These are phyloP conservation scores for Drosophila simulans DNA, from an alignment of 1,140 invertebrate species.

Conservation along the genomic window DNA sequence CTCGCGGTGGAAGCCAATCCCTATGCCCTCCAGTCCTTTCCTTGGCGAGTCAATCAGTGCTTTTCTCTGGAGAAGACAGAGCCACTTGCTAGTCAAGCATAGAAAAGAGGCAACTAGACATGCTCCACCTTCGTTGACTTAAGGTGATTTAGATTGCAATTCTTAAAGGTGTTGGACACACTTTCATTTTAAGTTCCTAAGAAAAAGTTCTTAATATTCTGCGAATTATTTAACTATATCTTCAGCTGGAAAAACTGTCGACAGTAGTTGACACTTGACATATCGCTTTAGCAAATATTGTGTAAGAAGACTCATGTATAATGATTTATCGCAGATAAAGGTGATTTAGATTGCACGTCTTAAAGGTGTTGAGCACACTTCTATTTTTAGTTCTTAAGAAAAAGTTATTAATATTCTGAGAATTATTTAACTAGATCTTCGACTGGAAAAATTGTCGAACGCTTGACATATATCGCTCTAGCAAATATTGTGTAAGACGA, in stretches of 20 bases:
- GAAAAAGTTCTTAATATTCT: background rate
- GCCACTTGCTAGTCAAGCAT: slow-evolving; percentile 13
- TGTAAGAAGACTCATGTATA: slow-evolving; percentile 30
- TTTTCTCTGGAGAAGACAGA: slow-evolving; percentile 29
- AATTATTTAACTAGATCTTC: background rate
- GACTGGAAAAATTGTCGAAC: background rate
- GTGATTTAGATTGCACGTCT: background rate
- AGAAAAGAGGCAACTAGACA: background rate
- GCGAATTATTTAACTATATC: background rate
- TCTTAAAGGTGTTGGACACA: background rate
- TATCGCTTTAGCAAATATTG: background rate
- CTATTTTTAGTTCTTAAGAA: background rate
- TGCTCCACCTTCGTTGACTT: background rate
- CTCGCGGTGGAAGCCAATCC: slow-evolving; percentile 12
- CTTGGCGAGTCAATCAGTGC: slow-evolving; percentile 49
- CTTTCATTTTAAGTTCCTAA: background rate
- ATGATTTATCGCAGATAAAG: slow-evolving; percentile 21
- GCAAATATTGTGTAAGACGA: slow-evolving; percentile 5
- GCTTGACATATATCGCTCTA: slow-evolving; percentile 3
- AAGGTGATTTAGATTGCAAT: background rate
- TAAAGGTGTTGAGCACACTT: background rate
- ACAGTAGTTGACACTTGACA: background rate
- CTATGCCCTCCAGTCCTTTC: slow-evolving; percentile 1
- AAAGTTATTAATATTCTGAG: background rate
- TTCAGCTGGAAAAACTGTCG: background rate